Evolutionary conservation across 2,888 invertebrate genomes (phyloP), one percentile per base, ranked within the genome.

Genomic region (Drosophila phalerata): DNA sequence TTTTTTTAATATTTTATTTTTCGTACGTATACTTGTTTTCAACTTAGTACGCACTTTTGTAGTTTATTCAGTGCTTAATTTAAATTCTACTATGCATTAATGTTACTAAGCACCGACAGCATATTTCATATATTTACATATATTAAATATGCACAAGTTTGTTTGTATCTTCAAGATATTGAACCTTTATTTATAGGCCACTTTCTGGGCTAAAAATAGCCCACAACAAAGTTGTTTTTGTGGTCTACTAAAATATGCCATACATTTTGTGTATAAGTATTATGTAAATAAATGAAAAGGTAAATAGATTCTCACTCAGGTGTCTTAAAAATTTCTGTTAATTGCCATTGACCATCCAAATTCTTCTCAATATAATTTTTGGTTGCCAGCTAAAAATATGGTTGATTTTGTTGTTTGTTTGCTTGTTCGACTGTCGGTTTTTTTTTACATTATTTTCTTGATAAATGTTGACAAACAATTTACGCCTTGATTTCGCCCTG

Each of bases 161-260:
- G 19, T 19, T n/a, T 30, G 11, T 43, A 28, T 53, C 25, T 15
- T 42, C 8, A 19, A 28, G 13, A 32, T 32, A 61, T 34, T 25
- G 19, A 51, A 30, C 5, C 51, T 49, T 52, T 80, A 80, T 73
- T 69, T 79, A 67, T 73, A 63, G 73, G 43, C 40, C 62, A 77
- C 61, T 79, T 52, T 22, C 60, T 17, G 58, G 17, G 48, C 70
- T 61, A 73, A 79, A 84, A 65, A 84, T 81, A 84, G 22, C 5
- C 40, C 37, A 19, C 32, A n/a, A 43, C 37, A 53, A 38, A 53
- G 10, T 17, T 53, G 34, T 52, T 52, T 42, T 66, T 40, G 5
- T 56, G 32, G 13, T 17, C 37, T 32, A 47, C 30, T 37, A 30
- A 49, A 43, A 13, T 48, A 47, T 55, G 37, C 28, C 47, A 25